Evolutionary conservation across 2,113 vertebrate species (phyloP), one percentile per base, ranked within the genome.

Genomic region (Pseudonaja textilis): DNA sequence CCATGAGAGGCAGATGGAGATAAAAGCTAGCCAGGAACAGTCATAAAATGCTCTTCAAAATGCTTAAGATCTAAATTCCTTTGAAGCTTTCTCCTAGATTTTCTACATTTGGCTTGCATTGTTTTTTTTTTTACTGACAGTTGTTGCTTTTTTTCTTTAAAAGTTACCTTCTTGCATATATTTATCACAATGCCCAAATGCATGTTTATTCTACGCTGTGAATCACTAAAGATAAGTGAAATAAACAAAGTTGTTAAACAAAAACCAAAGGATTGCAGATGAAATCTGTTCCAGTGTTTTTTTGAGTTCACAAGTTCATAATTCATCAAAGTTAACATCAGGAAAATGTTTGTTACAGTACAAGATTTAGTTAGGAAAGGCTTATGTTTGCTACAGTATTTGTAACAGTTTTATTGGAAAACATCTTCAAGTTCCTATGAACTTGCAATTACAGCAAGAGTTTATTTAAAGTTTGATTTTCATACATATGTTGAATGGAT

Each of bases 121-220:
- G 47, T 47, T 59, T 59, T 94, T 95, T 95, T 95, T 93, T 94
- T 92, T 93, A 91, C 95, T 23, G 47, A 89, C 26, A 29, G 89
- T 95, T 96, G n/a, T 85, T 95, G 93, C 94, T 96, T 89, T 91
- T 4, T n/a, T 50, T 86, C 12, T 4, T 87, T 91, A 87, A 86
- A 87, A 88, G 93, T 92, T 97, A 96, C 93, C 94, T 95, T 95
- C 74, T 94, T 96, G 93, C 42, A 92, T 90, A n/a, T 50, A 92
- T 95, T 97, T 96, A 95, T 1, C 5, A 94, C 47, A 95, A 95
- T 94, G 88, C 8, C 4, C 92, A 52, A 90, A 61, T 85, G 5
- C 92, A 87, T 91, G 94, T 94, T 95, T 95, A 96, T 95, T 96
- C 96, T 96, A 93, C 92, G 95, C 94, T 95, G 96, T 96, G 96